Evolutionary conservation across 2,888 invertebrate genomes (phyloP).

Genomic region (Agriopis aurantiaria): DNA sequence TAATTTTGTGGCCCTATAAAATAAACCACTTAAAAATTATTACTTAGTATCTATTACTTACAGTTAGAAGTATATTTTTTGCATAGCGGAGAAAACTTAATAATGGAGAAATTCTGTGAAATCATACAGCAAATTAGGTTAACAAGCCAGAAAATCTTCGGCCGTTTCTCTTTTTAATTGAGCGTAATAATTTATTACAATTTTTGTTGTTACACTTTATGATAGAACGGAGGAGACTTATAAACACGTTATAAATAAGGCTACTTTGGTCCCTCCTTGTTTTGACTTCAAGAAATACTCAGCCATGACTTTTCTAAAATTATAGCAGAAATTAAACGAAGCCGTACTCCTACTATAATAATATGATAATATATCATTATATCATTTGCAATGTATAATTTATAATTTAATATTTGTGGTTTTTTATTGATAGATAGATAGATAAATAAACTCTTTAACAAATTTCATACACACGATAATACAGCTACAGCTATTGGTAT

Average conservation of each 20-base stretch:
- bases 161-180: slow-evolving; percentile 62
- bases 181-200: slow-evolving; percentile 58
- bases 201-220: slow-evolving; percentile 47
- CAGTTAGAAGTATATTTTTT: slow-evolving; percentile 21
- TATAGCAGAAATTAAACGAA: not conserved
- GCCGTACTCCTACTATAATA: too few species aligned
- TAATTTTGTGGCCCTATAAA: too few species aligned
- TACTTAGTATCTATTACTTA: slow-evolving; percentile 1
- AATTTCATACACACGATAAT: too few species aligned
- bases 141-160: slow-evolving; percentile 57
- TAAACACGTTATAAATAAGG: slow-evolving; percentile 20
- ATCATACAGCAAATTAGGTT: slow-evolving; percentile 58
- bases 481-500: too few species aligned
- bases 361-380: too few species aligned
- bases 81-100: slow-evolving; percentile 36
- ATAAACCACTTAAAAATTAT: slow-evolving; percentile 8
- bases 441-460: too few species aligned
- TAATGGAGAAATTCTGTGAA: slow-evolving; percentile 48
- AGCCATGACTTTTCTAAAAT: slow-evolving; percentile 1
- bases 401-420: too few species aligned
- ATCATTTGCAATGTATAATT: too few species aligned
- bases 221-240: slow-evolving; percentile 33
- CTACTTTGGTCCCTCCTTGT: not conserved
- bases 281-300: not conserved
- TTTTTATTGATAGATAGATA: too few species aligned